Evolutionary conservation across 2,888 invertebrate genomes (phyloP).

Genomic region (Dasypolia templi): DNA sequence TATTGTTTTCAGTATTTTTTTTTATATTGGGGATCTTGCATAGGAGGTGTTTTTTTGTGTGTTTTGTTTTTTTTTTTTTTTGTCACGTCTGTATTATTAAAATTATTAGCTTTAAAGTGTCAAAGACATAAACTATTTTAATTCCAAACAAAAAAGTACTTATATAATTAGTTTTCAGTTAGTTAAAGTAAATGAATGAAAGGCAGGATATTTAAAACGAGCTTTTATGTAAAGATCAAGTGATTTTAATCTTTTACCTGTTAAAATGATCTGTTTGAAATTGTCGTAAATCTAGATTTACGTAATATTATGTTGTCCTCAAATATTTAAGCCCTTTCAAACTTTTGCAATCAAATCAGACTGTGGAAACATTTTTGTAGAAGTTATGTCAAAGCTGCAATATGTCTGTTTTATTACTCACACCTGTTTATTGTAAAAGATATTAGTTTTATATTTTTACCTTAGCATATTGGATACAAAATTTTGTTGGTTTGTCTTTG

Average conservation of each 20-base stretch:
- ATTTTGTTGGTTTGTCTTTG: constrained; percentile 4
- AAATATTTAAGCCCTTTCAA: constrained; percentile 32
- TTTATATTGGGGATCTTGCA: no score
- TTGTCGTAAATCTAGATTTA: neutral
- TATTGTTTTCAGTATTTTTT: neutral
- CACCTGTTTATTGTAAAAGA: constrained; percentile 36
- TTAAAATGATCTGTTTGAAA: no score
- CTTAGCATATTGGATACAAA: constrained; percentile 26
- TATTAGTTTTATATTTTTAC: constrained; percentile 30
- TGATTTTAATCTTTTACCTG: neutral
- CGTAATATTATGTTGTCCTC: neutral
- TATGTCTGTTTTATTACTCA: constrained; percentile 25
- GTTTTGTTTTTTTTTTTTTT: neutral
- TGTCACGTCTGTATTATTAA: neutral
- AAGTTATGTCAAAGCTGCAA: constrained; percentile 46
- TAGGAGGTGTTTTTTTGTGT: no score
- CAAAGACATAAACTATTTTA: neutral
- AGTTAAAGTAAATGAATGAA: neutral
- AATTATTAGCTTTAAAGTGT: neutral
- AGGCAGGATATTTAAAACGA: neutral
- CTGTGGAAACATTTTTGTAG: constrained; percentile 29
- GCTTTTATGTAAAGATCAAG: neutral
- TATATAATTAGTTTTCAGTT: neutral
- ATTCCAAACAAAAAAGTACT: constrained; percentile 3
- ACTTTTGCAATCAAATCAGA: constrained; percentile 38